Evolutionary conservation across 2,113 vertebrate genomes (phyloP), one percentile per base, ranked within the genome.

Genomic region (Phoenicopterus ruber): DNA sequence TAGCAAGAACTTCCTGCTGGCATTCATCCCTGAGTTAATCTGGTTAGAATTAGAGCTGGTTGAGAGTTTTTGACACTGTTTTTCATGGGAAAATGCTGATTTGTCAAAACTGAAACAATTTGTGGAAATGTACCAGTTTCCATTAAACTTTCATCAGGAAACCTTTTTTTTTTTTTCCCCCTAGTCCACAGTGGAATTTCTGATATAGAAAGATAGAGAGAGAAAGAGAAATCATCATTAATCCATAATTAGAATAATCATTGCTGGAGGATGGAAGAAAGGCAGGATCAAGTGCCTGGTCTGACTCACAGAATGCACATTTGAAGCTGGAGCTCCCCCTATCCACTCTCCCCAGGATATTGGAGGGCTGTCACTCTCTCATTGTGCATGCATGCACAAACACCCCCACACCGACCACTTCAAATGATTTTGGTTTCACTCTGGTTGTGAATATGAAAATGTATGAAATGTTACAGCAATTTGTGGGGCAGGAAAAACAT

Each of bases 31-130:
- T 86, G 81, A 70, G 40, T 96, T 97, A 95, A 88, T 94, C 93
- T 97, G 93, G 77, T 95, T 92, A 90, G 89, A 97, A 91, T 92
- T 97, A 96, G 84, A 91, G 47, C 36, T 77, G 62, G 34, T 91
- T 87, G 70, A 97, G 96, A 93, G 78, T 40, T 80, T 90, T 95
- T 96, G 94, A 96, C 90, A 66, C 84, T 94, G 90, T 80, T 97
- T 94, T 95, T 96, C 96, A 86, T 97, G 94, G 96, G 96, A 97
- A 95, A 97, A 96, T 95, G 96, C 96, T 96, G 96, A 95, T 96
- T 93, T 91, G 74, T 96, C 92, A 96, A 95, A 97, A 96, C 93
- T 62, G 84, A 94, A 96, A 97, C 96, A 96, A 97, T 97, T 96
- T 93, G 93, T 95, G 96, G 96, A 97, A 97, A 96, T 80, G 87